These are phyloP conservation scores for Oligia fasciuncula DNA, from an alignment of 2,888 invertebrate genomes.

Conservation along the genomic window DNA sequence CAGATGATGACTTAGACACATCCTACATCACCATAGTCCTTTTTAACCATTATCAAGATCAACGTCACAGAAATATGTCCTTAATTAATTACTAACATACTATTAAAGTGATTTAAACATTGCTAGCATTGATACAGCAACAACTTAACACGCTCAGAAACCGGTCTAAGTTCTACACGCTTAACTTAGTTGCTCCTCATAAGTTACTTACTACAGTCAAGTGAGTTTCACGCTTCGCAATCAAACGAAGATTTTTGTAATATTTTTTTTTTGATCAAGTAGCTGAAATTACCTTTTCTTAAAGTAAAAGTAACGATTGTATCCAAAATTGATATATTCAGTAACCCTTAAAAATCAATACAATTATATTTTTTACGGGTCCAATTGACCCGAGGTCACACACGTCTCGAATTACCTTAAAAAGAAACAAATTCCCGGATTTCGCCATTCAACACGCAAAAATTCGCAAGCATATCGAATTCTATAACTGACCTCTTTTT, in stretches of 20 bases:
- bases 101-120: constrained; percentile 41
- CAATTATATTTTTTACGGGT: constrained; percentile 51
- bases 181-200: constrained; percentile 13
- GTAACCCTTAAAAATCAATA: constrained; percentile 53
- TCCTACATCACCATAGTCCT: neutral
- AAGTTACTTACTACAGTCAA: neutral
- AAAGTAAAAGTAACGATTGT: constrained; percentile 30
- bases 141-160: constrained; percentile 40
- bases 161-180: constrained; percentile 28
- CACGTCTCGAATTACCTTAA: constrained; percentile 80
- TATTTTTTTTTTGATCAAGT: neutral
- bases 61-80: constrained; percentile 22
- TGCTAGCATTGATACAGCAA: constrained; percentile 30
- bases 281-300: constrained; percentile 23
- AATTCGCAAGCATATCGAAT: constrained; percentile 75
- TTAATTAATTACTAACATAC: constrained; percentile 43
- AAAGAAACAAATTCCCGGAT: constrained; percentile 79
- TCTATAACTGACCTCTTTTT: constrained; percentile 81
- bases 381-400: constrained; percentile 85
- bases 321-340: constrained; percentile 48
- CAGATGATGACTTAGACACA: neutral
- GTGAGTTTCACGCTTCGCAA: neutral
- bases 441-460: constrained; percentile 68
- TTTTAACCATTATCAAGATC: constrained; percentile 14
- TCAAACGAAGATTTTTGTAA: neutral